These are phyloP conservation scores for Mus spicilegus DNA, from an alignment of 2,113 vertebrate genomes.

Conservation along the genomic window DNA sequence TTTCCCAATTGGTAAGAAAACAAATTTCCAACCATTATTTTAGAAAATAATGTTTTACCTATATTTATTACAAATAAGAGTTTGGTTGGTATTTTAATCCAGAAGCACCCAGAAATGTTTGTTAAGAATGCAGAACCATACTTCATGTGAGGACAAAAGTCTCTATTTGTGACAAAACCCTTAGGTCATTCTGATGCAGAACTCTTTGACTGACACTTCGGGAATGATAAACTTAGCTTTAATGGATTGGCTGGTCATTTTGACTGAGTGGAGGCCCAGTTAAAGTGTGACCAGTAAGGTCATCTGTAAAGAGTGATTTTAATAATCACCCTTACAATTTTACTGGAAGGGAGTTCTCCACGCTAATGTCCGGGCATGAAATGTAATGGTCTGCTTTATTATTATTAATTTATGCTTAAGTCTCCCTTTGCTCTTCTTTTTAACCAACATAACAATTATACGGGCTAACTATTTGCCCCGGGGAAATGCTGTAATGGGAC, in stretches of 20 bases:
- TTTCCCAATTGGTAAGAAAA: constrained; percentile 8
- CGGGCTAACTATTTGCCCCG: constrained; percentile 74
- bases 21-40: constrained; percentile 4
- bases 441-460: constrained; percentile 76
- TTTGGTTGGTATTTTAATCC: not conserved
- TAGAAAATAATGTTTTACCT: not conserved
- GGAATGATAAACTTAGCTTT: constrained; percentile 32
- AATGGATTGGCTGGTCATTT: constrained; percentile 65
- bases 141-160: not conserved
- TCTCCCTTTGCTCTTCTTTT: constrained; percentile 76
- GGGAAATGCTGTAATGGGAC: constrained; percentile 73
- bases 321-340: constrained; percentile 73
- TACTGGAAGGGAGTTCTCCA: constrained; percentile 69
- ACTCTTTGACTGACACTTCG: constrained; percentile 30
- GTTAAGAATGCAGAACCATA: constrained; percentile 11
- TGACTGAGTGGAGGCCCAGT: not conserved
- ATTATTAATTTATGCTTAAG: constrained; percentile 78
- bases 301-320: constrained; percentile 71
- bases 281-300: constrained; percentile 72
- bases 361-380: constrained; percentile 71
- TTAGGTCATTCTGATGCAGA: not conserved
- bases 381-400: constrained; percentile 80
- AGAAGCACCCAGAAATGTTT: constrained; percentile 42
- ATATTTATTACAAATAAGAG: constrained; percentile 52
- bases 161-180: constrained; percentile 43